phyloP scores from a whole-genome alignment of 2,113 vertebrate species.

The Psilopogon haemacephalus region DNA sequence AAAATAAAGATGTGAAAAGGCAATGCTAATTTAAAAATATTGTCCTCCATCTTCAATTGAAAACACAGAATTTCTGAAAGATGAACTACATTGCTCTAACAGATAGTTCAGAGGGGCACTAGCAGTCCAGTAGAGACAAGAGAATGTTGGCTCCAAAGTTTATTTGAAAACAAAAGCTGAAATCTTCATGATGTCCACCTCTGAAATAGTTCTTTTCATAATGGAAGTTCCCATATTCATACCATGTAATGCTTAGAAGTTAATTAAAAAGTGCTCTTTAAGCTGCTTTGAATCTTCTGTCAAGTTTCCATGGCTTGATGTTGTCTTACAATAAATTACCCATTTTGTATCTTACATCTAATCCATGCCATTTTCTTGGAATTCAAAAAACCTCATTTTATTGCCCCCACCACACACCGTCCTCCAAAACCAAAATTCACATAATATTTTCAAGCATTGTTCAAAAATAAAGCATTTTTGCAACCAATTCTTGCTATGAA shows the following conservation, averaged over 20 bases:
- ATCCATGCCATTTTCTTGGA: conserved; percentile 88
- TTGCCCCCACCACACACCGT: conserved; percentile 89
- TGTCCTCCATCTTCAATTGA: conserved; percentile 72
- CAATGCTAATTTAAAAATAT: conserved; percentile 72
- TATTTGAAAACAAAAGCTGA: conserved; percentile 75
- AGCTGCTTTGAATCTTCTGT: conserved; percentile 90
- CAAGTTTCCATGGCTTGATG: conserved; percentile 96
- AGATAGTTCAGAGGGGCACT: conserved; percentile 75
- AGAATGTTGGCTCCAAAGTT: conserved; percentile 74
- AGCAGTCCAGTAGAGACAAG: conserved; percentile 70
- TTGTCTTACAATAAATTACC: conserved; percentile 92
- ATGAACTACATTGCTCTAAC: conserved; percentile 69
- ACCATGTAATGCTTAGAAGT: conserved; percentile 80
- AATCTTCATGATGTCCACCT: conserved; percentile 76
- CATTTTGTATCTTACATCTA: conserved; percentile 80
- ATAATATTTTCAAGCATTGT: conserved; percentile 90
- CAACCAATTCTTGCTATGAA: conserved; percentile 91
- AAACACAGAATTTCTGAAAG: conserved; percentile 71
- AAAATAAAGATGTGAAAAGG: conserved; percentile 72
- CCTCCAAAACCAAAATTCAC: conserved; percentile 86
- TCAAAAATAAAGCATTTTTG: conserved; percentile 94
- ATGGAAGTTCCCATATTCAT: conserved; percentile 75
- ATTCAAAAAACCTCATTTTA: conserved; percentile 89
- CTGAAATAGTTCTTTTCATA: conserved; percentile 76
- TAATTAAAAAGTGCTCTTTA: conserved; percentile 84